These are phyloP conservation scores for Mustela lutreola DNA, from an alignment of 2,113 vertebrate species.

Conservation along the genomic window DNA sequence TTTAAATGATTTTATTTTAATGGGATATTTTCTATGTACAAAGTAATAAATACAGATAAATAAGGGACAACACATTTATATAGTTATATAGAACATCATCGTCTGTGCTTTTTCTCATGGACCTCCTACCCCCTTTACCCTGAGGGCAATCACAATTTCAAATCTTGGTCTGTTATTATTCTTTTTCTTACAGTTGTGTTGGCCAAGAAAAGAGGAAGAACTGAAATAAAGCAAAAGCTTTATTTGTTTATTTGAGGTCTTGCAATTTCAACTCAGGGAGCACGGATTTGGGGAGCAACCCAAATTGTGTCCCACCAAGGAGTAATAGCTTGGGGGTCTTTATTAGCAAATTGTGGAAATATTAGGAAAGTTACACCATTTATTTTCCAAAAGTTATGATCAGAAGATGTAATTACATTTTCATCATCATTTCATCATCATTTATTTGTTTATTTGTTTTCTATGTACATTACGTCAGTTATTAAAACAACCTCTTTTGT, in stretches of 20 bases:
- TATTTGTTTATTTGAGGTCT: background rate
- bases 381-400: background rate
- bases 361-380: background rate
- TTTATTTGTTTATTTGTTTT: background rate
- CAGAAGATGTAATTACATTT: background rate
- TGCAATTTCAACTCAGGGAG: background rate
- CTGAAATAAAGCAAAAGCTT: background rate
- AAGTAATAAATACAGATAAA: background rate
- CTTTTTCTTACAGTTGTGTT: background rate
- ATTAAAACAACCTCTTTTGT: background rate
- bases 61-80: background rate
- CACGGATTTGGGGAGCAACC: background rate
- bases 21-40: background rate
- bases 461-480: background rate
- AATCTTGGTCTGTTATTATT: background rate
- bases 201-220: background rate
- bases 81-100: background rate
- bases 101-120: background rate
- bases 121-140: background rate
- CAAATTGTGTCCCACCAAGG: background rate
- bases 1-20: background rate
- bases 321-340: background rate
- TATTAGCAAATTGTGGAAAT: background rate
- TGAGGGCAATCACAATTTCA: background rate
- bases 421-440: background rate